Evolutionary conservation across 1,140 invertebrate species (phyloP), one percentile per base, ranked within the genome.

Genomic region (Thaumatotibia leucotreta): DNA sequence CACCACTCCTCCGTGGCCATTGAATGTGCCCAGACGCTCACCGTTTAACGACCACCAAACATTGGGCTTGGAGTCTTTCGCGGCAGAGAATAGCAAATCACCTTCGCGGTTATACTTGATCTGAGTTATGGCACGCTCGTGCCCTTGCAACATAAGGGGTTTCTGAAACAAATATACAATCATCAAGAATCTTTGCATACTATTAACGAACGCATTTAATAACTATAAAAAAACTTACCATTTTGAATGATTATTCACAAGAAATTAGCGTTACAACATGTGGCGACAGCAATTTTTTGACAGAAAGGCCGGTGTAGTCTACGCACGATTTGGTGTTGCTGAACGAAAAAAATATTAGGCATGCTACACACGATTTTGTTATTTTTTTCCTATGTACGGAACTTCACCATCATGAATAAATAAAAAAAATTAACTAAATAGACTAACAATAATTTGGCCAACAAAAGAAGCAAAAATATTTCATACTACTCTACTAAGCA

Each of bases 31-130:
- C 22, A 99, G 91, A 50, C 99, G 93, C 91, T 99, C 99, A 8
- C 99, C 99, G 91, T 99, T 99, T 11, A 99, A 87, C 0, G 98
- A 97, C 92, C 97, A 99, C 99, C 99, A 99, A 5, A 99, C 98
- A 93, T 98, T 99, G 3, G 99, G 98, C 69, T 95, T 95, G 33
- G 96, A 94, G 92, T 99, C 98, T 92, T 99, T 99, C 20, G 98
- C 96, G n/a, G 96, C 95, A 0, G 98, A 98, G 87, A 99, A 99
- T 11, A 99, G 92, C 54, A 99, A 91, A 92, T 99, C 99, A 29
- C 99, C 99, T 92, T 99, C 99, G 63, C 97, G 93, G 84, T 99
- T 99, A 86, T 99, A 99, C 88, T 98, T 99, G 58, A 99, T 98
- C 92, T 99, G 96, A 24, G 99, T 99, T 70, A 99, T 98, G 33